These are phyloP conservation scores for Toxotes lorentzi DNA, from an alignment of 2,797 vertebrate genomes.

Conservation along the genomic window DNA sequence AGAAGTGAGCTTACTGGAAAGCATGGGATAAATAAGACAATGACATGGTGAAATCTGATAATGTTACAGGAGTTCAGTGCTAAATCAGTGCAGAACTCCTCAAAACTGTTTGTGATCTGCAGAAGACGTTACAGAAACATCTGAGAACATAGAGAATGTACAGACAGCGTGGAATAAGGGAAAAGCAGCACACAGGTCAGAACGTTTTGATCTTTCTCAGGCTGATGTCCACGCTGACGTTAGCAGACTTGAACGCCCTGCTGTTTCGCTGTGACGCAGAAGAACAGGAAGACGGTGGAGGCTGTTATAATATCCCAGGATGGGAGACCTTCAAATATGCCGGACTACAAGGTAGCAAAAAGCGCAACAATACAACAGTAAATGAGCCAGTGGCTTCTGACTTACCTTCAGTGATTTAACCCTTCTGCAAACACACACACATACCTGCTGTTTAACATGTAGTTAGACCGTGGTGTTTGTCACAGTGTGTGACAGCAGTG, in stretches of 20 bases:
- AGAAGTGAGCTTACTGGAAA: background rate
- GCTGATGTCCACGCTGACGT: constrained; percentile 90
- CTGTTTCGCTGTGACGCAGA: constrained; percentile 94
- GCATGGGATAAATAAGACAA: no score
- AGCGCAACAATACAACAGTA: no score
- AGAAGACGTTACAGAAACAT: no score
- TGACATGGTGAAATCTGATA: no score
- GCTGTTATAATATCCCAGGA: constrained; percentile 93
- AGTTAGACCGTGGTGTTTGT: background rate
- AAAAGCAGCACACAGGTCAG: background rate
- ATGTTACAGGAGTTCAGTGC: no score
- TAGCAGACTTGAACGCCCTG: constrained; percentile 92
- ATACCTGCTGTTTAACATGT: no score
- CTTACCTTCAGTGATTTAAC: background rate
- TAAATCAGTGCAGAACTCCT: no score
- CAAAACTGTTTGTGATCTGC: no score
- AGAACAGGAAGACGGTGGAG: constrained; percentile 94
- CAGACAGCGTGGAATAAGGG: background rate
- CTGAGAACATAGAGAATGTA: background rate
- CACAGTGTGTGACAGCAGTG: background rate
- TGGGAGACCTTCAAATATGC: constrained; percentile 93
- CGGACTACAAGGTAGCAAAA: constrained; percentile 92
- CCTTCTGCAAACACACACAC: background rate
- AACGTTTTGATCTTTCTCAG: constrained; percentile 70
- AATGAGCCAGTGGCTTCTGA: no score